These are phyloP conservation scores for Copidosoma aretas DNA, from an alignment of 2,888 invertebrate genomes.

Conservation along the genomic window DNA sequence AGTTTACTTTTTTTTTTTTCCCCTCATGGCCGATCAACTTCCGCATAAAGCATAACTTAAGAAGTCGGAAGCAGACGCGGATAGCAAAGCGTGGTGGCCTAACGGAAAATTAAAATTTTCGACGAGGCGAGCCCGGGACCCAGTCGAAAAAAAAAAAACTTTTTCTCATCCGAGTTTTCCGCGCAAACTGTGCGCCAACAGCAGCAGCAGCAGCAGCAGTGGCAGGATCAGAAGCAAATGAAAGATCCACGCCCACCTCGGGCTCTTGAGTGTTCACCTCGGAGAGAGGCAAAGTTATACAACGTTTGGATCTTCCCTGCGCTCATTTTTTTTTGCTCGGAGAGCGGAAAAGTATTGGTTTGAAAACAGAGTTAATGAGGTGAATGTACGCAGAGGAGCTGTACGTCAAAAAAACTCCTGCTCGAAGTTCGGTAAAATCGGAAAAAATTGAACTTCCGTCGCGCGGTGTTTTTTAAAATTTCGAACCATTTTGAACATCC, in stretches of 20 bases:
- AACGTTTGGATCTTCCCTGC: neutral
- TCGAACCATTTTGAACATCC: too few species aligned
- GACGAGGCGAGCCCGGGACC: slow-evolving; percentile 9
- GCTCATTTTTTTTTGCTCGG: neutral
- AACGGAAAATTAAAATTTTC: slow-evolving; percentile 30
- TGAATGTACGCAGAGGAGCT: too few species aligned
- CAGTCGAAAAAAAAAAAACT: neutral
- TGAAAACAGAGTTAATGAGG: too few species aligned
- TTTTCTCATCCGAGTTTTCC: slow-evolving; percentile 10
- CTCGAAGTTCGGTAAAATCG: too few species aligned
- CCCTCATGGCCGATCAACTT: slow-evolving; percentile 10
- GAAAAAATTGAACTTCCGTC: too few species aligned
- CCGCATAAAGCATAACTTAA: slow-evolving; percentile 4
- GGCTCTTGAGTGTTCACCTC: neutral
- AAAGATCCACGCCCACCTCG: slow-evolving; percentile 4
- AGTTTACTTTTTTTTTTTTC: too few species aligned
- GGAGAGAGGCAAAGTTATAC: slow-evolving; percentile 1
- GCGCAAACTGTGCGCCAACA: too few species aligned
- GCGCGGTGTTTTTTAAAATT: too few species aligned
- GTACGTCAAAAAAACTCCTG: too few species aligned
- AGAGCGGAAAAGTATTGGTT: too few species aligned
- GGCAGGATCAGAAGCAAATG: neutral
- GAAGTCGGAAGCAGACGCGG: slow-evolving; percentile 10
- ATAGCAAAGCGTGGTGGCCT: slow-evolving; percentile 4
- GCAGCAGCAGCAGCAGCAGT: too few species aligned